These are phyloP conservation scores for Cerastis leucographa DNA, from an alignment of 2,888 invertebrate genomes.

Conservation along the genomic window DNA sequence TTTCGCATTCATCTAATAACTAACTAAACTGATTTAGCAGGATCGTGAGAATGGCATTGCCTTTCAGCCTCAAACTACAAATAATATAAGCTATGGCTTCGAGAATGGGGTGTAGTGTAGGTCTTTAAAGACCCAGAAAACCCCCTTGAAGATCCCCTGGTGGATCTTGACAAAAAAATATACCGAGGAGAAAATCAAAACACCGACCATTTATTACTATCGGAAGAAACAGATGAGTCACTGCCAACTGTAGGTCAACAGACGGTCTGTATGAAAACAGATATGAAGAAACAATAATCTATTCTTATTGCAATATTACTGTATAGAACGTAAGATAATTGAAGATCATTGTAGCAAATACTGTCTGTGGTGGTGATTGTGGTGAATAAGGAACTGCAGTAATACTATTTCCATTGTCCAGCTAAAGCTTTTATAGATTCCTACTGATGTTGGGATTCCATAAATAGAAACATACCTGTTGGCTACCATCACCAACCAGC, in stretches of 20 bases:
- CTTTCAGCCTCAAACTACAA: background rate
- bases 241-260: conserved; percentile 30
- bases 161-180: background rate
- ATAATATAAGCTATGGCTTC: background rate
- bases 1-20: background rate
- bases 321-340: too few species aligned
- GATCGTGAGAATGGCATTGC: background rate
- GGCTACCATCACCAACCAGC: background rate
- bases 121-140: background rate
- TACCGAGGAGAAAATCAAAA: conserved; percentile 1
- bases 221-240: conserved; percentile 25
- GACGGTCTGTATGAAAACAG: conserved; percentile 14
- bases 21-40: background rate
- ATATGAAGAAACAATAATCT: conserved; percentile 13
- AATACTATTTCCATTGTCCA: background rate
- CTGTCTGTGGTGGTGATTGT: background rate
- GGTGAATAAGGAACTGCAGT: background rate
- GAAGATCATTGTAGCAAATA: background rate
- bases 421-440: background rate
- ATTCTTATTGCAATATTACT: conserved; percentile 15
- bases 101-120: background rate
- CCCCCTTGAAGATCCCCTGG: background rate
- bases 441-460: background rate
- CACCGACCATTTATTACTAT: conserved; percentile 14
- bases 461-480: background rate